A percentile compares a stretch with the other conserved stretches of the same genome.
Evolutionary conservation across 1,140 invertebrate species (phyloP).

Genomic region (Doryteuthis pealeii): DNA sequence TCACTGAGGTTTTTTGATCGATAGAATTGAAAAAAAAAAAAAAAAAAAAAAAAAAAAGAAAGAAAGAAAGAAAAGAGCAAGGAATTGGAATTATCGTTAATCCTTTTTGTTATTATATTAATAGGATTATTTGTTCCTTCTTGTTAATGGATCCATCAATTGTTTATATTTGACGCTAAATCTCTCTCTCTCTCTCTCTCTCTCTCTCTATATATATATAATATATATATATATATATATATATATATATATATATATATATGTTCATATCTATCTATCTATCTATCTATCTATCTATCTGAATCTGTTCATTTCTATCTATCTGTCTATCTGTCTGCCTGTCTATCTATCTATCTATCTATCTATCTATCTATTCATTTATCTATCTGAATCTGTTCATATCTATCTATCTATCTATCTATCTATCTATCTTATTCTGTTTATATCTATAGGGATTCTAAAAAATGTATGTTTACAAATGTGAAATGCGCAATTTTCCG

Average conservation of each 20-base stretch:
- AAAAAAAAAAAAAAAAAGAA: no score
- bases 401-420: conserved; percentile 3
- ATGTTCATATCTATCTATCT: neutral
- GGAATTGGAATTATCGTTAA: no score
- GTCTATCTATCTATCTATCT: neutral
- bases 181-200: no score
- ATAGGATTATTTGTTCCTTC: no score
- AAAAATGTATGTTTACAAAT: conserved; percentile 12
- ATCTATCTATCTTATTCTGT: neutral
- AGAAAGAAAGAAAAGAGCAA: no score
- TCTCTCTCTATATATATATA: conserved; percentile 23
- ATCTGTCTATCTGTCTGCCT: neutral
- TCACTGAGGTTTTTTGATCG: no score
- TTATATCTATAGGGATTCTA: conserved; percentile 10
- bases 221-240: conserved; percentile 12
- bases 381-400: conserved; percentile 19
- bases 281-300: neutral
- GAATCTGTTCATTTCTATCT: conserved; percentile 7
- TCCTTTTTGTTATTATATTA: no score
- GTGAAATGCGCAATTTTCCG: neutral
- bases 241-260: conserved; percentile 14
- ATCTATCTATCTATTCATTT: conserved; percentile 19
- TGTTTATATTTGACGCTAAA: no score
- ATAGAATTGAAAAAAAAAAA: no score
- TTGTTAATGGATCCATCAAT: no score